These are phyloP conservation scores for Coenonympha glycerion DNA, from an alignment of 2,888 invertebrate species.

Conservation along the genomic window DNA sequence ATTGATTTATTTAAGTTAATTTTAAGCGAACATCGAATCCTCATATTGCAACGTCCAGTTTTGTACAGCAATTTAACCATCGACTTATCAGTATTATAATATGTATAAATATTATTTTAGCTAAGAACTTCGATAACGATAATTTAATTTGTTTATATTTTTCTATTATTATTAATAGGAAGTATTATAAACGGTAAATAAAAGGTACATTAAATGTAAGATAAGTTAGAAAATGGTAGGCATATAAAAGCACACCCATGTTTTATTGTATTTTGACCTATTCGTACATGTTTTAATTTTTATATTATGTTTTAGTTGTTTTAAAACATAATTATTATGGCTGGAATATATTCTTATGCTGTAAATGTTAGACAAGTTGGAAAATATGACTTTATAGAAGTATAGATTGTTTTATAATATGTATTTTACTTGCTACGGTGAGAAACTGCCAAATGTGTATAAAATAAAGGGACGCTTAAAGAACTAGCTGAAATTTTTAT, in stretches of 20 bases:
- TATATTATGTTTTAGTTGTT: background rate
- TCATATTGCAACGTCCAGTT: background rate
- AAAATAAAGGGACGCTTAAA: slow-evolving; percentile 58
- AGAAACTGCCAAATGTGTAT: slow-evolving; percentile 65
- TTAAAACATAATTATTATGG: background rate
- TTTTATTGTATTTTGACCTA: slow-evolving; percentile 5
- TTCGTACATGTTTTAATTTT: background rate
- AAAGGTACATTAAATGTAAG: background rate
- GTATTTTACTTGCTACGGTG: slow-evolving; percentile 49
- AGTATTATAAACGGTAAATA: no score
- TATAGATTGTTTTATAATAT: slow-evolving; percentile 43
- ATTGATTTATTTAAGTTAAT: no score
- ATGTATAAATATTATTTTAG: no score
- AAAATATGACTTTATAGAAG: slow-evolving; percentile 30
- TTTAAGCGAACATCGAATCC: background rate
- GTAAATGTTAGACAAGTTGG: slow-evolving; percentile 38
- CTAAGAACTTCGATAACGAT: no score
- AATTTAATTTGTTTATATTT: background rate
- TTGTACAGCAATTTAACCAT: background rate
- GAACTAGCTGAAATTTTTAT: slow-evolving; percentile 28
- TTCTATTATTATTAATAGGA: background rate
- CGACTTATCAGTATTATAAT: background rate
- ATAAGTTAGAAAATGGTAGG: no score
- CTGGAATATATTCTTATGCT: slow-evolving; percentile 22
- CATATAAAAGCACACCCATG: no score